Conservation (phyloP, 2,888 invertebrate genomes). For the Orthosia gracilis region DNA sequence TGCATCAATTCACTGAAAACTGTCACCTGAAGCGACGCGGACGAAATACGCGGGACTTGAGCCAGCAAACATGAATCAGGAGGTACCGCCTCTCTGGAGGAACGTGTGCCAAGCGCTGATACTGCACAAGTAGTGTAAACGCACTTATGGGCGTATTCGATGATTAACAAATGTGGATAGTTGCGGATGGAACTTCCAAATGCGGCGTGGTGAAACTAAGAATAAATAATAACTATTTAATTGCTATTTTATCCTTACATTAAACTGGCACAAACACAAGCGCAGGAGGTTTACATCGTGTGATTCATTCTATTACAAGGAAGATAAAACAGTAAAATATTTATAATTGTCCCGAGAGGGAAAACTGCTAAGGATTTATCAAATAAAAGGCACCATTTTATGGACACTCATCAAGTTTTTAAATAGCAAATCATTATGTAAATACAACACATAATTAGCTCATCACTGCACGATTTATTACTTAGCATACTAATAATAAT, state of each 20-base stretch:
- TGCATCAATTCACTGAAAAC: neutral
- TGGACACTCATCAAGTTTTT: neutral
- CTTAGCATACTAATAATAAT: neutral
- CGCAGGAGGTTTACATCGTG: neutral
- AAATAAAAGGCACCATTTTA: too few relatives aligned
- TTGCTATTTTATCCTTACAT: neutral
- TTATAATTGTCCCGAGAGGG: neutral
- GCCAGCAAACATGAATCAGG: neutral
- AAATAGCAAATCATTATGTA: neutral
- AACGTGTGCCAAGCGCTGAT: neutral
- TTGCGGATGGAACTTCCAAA: neutral
- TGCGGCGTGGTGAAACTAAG: neutral
- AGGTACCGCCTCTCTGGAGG: neutral
- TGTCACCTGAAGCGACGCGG: neutral
- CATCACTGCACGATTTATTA: neutral
- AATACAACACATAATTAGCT: neutral
- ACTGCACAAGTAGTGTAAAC: neutral
- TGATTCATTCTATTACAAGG: conserved; percentile 20
- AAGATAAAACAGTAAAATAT: conserved; percentile 7
- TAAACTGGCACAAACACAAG: neutral
- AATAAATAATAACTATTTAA: neutral
- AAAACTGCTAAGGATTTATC: neutral
- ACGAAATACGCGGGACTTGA: neutral
- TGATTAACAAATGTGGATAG: neutral
- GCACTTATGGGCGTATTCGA: neutral